These are phyloP conservation scores for Dicrurus megarhynchus DNA, from an alignment of 2,113 vertebrate species.

Conservation along the genomic window DNA sequence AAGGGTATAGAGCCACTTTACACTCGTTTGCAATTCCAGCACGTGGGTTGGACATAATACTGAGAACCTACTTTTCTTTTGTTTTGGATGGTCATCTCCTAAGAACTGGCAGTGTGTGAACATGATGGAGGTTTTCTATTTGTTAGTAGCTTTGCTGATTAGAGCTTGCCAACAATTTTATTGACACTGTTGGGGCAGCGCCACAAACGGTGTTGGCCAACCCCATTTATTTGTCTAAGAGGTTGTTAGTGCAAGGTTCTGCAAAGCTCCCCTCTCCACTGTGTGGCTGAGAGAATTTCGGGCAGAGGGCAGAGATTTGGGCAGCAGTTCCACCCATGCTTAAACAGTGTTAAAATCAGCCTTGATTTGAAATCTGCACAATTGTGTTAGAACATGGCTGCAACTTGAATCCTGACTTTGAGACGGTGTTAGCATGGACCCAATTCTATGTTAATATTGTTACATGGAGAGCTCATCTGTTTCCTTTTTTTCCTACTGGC, in stretches of 20 bases:
- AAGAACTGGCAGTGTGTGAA: background rate
- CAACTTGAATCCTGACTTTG: background rate
- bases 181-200: background rate
- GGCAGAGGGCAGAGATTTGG: background rate
- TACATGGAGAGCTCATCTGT: background rate
- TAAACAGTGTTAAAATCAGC: background rate
- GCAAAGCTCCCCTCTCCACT: background rate
- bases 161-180: background rate
- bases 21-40: background rate
- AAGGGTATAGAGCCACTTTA: background rate
- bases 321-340: background rate
- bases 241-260: slow-evolving; percentile 31
- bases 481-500: background rate
- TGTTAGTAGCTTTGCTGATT: background rate
- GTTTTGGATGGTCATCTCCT: background rate
- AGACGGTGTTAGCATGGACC: background rate
- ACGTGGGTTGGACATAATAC: background rate
- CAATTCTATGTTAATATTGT: background rate
- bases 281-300: background rate
- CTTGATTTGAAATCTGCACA: background rate
- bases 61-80: background rate
- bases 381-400: background rate
- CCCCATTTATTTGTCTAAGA: background rate
- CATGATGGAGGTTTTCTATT: background rate
- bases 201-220: background rate